These are phyloP conservation scores for Cygnus atratus DNA, from an alignment of 2,113 vertebrate genomes.

Conservation along the genomic window DNA sequence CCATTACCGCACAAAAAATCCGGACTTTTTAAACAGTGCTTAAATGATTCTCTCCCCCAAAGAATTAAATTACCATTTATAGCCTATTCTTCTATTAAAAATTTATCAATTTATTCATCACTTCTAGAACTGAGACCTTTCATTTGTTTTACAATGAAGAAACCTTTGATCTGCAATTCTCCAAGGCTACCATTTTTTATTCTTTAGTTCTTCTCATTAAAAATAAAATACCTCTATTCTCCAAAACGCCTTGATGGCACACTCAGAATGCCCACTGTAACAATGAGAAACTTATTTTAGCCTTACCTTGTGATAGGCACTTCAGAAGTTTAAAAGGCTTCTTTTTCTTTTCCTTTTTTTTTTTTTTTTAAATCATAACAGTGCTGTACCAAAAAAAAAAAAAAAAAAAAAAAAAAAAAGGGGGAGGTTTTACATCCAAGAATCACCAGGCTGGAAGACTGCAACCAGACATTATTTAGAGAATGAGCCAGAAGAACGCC, in stretches of 20 bases:
- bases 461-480: constrained; percentile 36
- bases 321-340: not conserved
- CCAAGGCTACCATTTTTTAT: constrained; percentile 73
- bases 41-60: constrained; percentile 69
- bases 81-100: constrained; percentile 73
- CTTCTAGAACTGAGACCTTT: constrained; percentile 68
- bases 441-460: constrained; percentile 21
- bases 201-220: constrained; percentile 79
- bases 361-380: not conserved
- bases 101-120: constrained; percentile 79
- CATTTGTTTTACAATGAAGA: constrained; percentile 78
- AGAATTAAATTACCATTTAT: constrained; percentile 77
- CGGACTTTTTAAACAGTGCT: constrained; percentile 71
- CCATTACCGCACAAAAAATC: constrained; percentile 19
- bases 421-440: not conserved
- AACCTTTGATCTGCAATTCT: constrained; percentile 78
- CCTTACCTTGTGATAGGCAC: constrained; percentile 18
- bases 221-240: constrained; percentile 77
- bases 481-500: not conserved
- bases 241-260: constrained; percentile 71
- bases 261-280: constrained; percentile 64
- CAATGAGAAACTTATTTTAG: constrained; percentile 57
- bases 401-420: not conserved
- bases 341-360: not conserved
- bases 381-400: not conserved